A percentile compares a stretch with the other conserved stretches of the same genome.
phyloP scores from a whole-genome alignment of 2,888 invertebrate species.

The Protonemura montana region DNA sequence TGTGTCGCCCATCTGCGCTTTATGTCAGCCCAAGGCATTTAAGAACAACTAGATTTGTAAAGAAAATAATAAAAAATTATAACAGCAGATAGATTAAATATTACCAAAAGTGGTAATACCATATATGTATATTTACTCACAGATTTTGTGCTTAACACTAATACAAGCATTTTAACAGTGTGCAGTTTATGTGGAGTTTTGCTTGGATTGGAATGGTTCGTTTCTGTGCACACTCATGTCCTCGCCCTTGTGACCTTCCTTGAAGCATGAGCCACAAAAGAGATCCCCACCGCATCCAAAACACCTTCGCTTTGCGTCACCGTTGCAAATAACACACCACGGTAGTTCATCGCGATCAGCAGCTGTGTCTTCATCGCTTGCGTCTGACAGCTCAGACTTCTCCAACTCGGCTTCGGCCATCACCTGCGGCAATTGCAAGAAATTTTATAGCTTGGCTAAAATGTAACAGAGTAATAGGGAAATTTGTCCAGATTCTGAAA shows the following conservation, averaged over 20 bases:
- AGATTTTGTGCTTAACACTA: neutral
- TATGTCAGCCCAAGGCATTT: neutral
- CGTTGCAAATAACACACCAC: conserved; percentile 87
- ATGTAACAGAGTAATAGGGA: too few species aligned
- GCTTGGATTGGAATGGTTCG: neutral
- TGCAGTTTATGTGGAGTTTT: neutral
- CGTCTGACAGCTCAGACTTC: neutral
- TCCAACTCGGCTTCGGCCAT: conserved; percentile 42
- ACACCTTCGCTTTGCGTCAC: conserved; percentile 77
- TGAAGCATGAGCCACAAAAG: conserved; percentile 79
- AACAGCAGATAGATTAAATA: neutral
- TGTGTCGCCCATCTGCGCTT: too few species aligned
- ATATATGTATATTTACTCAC: neutral
- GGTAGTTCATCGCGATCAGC: conserved; percentile 66
- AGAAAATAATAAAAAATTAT: neutral
- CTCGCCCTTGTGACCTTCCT: conserved; percentile 71
- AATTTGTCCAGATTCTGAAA: too few species aligned
- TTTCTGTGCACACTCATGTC: conserved; percentile 42
- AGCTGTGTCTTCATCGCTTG: neutral
- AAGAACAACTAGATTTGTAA: conserved; percentile 7
- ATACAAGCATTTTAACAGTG: neutral
- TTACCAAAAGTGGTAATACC: too few species aligned
- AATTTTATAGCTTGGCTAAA: too few species aligned
- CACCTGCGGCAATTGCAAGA: conserved; percentile 8
- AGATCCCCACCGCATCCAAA: conserved; percentile 80